Evolutionary conservation across 37 sponge, comb jelly and placozoan species (phyloP).

Genomic region (Theonella swinhoei): DNA sequence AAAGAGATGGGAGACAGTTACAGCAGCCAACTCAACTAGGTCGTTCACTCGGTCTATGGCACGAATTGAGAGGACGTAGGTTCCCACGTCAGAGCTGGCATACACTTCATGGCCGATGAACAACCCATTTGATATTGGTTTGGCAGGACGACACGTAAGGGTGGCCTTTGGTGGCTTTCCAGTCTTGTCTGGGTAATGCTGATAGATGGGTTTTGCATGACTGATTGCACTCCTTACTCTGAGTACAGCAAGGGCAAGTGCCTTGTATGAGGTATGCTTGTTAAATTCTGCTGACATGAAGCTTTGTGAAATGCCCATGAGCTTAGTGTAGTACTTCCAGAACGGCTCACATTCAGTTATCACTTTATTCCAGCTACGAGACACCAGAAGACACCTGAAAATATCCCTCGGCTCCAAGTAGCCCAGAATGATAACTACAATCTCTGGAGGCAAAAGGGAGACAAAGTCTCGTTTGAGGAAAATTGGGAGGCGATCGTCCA

Average conservation of each 20-base stretch:
- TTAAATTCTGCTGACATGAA: background rate
- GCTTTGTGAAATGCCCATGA: background rate
- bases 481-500: constrained; percentile 6
- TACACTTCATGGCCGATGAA: constrained; percentile 5
- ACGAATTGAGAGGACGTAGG: background rate
- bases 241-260: background rate
- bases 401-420: constrained; percentile 8
- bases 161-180: background rate
- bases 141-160: background rate
- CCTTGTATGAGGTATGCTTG: background rate
- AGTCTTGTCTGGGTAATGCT: background rate
- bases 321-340: background rate
- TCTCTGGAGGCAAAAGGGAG: constrained; percentile 17
- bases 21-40: background rate
- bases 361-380: background rate
- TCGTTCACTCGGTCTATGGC: background rate
- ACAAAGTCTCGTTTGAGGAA: constrained; percentile 29
- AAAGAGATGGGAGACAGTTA: background rate
- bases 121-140: background rate
- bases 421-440: background rate
- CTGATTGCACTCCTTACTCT: background rate
- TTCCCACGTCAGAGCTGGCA: background rate
- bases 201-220: background rate
- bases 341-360: constrained; percentile 2
- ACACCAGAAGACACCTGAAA: background rate